Conservation (phyloP, 1,140 invertebrate genomes). For the Pantala flavescens region DNA sequence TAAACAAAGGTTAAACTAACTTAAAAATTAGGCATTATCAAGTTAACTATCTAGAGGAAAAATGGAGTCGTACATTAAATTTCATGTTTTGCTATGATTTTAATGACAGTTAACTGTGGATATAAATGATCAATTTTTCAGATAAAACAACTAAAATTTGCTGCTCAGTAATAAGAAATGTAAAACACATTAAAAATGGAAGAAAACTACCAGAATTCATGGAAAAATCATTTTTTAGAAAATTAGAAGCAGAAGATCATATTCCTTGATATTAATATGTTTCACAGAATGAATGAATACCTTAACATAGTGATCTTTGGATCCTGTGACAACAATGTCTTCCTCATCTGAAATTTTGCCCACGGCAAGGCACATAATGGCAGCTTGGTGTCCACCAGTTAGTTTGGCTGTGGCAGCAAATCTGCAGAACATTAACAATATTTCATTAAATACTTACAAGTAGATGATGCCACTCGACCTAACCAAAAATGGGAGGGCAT, state of each 20-base stretch:
- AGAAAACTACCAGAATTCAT: no score
- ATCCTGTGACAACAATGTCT: constrained; percentile 66
- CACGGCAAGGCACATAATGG: constrained; percentile 73
- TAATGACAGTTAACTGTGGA: no score
- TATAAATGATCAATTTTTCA: no score
- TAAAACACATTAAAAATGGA: no score
- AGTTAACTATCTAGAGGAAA: constrained; percentile 13
- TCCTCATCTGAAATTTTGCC: constrained; percentile 38
- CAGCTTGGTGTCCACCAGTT: constrained; percentile 73
- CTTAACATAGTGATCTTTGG: constrained; percentile 79
- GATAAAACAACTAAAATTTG: no score
- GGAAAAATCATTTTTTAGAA: no score
- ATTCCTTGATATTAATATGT: no score
- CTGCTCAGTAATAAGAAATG: no score
- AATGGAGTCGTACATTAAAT: neutral
- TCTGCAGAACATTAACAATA: constrained; percentile 32
- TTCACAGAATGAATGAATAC: constrained; percentile 21
- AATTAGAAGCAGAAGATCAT: no score
- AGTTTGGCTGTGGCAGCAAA: constrained; percentile 61
- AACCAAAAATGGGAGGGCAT: no score
- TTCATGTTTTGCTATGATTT: no score
- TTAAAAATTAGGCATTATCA: constrained; percentile 18
- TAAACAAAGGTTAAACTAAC: constrained; percentile 14
- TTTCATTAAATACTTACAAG: neutral
- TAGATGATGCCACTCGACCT: no score